phyloP scores from a whole-genome alignment of 2,797 vertebrate genomes.

The Scarus forsteni region DNA sequence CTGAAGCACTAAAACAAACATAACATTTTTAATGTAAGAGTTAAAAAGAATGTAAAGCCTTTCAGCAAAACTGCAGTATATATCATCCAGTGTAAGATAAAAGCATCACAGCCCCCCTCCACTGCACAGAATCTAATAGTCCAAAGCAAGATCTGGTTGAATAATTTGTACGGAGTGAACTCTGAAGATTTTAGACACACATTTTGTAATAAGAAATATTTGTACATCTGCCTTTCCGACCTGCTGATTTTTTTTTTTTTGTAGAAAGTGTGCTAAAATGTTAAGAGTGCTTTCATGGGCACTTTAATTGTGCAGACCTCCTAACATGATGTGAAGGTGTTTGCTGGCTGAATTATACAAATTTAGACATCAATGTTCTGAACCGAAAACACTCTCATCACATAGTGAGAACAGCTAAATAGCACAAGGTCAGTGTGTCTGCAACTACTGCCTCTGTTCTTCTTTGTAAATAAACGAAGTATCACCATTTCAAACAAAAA shows the following conservation, averaged over 20 bases:
- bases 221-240: conserved; percentile 61
- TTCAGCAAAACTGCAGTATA: neutral
- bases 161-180: conserved; percentile 49
- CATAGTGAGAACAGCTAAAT: conserved; percentile 31
- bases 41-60: neutral
- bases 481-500: too few species aligned
- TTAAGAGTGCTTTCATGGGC: conserved; percentile 24
- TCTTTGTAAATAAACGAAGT: neutral
- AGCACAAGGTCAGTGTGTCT: conserved; percentile 38
- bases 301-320: conserved; percentile 23
- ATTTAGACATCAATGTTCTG: conserved; percentile 28
- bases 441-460: conserved; percentile 39
- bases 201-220: conserved; percentile 46
- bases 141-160: conserved; percentile 33
- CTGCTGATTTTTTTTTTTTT: conserved; percentile 36
- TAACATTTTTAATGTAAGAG: neutral
- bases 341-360: conserved; percentile 41
- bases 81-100: conserved; percentile 39
- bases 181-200: conserved; percentile 22
- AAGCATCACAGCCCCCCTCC: conserved; percentile 20
- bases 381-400: conserved; percentile 25
- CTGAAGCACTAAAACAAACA: neutral
- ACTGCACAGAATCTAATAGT: conserved; percentile 17
- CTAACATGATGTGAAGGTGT: conserved; percentile 31
- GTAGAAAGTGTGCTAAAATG: conserved; percentile 20